These are phyloP conservation scores for Sebastes oblongus DNA, from an alignment of 2,797 vertebrate genomes.

Conservation along the genomic window DNA sequence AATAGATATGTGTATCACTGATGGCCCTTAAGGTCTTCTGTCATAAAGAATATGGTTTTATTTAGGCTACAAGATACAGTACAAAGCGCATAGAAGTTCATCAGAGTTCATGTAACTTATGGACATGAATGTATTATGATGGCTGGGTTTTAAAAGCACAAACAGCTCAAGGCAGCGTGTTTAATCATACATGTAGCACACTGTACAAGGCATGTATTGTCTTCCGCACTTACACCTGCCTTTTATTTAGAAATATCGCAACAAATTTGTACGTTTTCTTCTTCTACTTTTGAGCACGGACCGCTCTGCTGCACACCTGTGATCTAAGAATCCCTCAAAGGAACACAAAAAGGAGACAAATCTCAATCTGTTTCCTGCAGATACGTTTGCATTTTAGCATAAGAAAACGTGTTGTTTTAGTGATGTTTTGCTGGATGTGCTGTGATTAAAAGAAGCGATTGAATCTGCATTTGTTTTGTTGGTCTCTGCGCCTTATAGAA, in stretches of 20 bases:
- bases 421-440: neutral
- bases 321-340: slow-evolving; percentile 6
- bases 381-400: neutral
- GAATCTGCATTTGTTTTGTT: neutral
- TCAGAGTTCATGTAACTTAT: neutral
- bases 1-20: neutral
- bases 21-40: neutral
- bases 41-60: neutral
- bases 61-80: neutral
- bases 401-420: neutral
- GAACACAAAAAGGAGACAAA: neutral
- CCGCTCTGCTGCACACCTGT: neutral
- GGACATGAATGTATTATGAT: slow-evolving; percentile 7
- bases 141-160: slow-evolving; percentile 1
- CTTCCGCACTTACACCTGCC: neutral
- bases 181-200: slow-evolving; percentile 15
- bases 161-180: slow-evolving; percentile 5
- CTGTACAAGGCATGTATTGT: neutral
- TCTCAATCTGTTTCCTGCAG: slow-evolving; percentile 5
- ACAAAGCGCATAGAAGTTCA: neutral
- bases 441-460: neutral
- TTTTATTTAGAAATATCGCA: neutral
- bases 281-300: slow-evolving; percentile 7
- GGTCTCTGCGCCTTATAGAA: neutral
- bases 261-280: neutral